phyloP scores from a whole-genome alignment of 2,113 vertebrate genomes.

The Anguilla rostrata region DNA sequence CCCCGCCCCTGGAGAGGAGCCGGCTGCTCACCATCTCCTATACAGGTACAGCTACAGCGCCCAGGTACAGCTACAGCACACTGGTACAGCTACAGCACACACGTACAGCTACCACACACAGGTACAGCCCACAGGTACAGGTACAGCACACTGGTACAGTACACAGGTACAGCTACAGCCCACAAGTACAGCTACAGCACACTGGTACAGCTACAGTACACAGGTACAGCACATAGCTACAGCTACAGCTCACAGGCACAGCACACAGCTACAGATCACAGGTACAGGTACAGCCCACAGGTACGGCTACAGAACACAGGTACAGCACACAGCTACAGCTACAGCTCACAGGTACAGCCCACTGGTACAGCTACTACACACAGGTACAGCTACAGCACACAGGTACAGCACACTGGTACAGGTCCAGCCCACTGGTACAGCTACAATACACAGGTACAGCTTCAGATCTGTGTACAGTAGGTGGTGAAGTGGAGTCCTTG shows the following conservation, averaged over 20 bases:
- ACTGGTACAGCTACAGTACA: conserved; percentile 61
- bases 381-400: background rate
- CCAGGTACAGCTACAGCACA: background rate
- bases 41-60: conserved; percentile 70
- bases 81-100: background rate
- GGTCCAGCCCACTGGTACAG: no score
- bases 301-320: conserved; percentile 52
- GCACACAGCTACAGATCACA: background rate
- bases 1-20: conserved; percentile 94
- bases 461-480: no score
- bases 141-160: no score
- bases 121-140: no score
- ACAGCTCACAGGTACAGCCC: conserved; percentile 60
- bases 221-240: background rate
- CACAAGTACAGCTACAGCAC: conserved; percentile 70
- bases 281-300: conserved; percentile 74
- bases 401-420: no score
- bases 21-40: conserved; percentile 92
- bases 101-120: background rate
- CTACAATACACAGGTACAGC: no score
- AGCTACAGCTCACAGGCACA: conserved; percentile 60
- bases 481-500: no score
- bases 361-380: background rate
- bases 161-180: no score
- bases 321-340: background rate